These are phyloP conservation scores for Epinotia brunnichana DNA, from an alignment of 2,888 invertebrate species.

Conservation along the genomic window DNA sequence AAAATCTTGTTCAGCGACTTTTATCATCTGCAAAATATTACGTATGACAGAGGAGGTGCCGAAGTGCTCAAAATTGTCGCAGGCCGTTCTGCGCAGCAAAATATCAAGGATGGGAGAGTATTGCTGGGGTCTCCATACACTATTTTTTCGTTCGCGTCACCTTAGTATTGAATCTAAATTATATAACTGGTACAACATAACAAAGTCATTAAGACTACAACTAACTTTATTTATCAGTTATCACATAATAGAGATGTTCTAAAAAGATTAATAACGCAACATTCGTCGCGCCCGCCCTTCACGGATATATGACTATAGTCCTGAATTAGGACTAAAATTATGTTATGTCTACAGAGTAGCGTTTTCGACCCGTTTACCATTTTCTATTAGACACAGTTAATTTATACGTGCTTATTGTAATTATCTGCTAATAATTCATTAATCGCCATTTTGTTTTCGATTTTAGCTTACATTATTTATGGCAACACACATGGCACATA, in stretches of 20 bases:
- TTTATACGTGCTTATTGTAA: slow-evolving; percentile 24
- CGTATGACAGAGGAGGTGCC: not conserved
- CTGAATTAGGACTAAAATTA: slow-evolving; percentile 4
- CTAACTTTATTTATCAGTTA: slow-evolving; percentile 24
- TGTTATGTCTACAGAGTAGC: slow-evolving; percentile 30
- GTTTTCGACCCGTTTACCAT: slow-evolving; percentile 29
- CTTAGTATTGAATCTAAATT: not conserved
- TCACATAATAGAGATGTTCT: slow-evolving; percentile 19
- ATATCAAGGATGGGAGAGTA: slow-evolving; percentile 11
- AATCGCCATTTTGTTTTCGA: slow-evolving; percentile 18
- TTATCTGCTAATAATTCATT: slow-evolving; percentile 7
- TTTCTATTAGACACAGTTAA: slow-evolving; percentile 33
- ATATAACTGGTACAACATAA: not conserved
- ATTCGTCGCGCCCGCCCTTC: slow-evolving; percentile 1
- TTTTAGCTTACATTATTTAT: slow-evolving; percentile 27
- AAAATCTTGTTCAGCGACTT: not conserved
- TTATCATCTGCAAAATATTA: not conserved
- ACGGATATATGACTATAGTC: too few relatives aligned
- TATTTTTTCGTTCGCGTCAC: not conserved
- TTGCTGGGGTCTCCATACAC: not conserved
- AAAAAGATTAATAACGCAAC: not conserved
- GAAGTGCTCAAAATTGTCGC: slow-evolving; percentile 3
- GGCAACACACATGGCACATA: slow-evolving; percentile 50
- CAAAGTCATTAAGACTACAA: slow-evolving; percentile 1
- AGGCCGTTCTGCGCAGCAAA: slow-evolving; percentile 8